These are phyloP conservation scores for Macrotrachela quadricornifera DNA, from an alignment of 1,140 invertebrate species.

Conservation along the genomic window DNA sequence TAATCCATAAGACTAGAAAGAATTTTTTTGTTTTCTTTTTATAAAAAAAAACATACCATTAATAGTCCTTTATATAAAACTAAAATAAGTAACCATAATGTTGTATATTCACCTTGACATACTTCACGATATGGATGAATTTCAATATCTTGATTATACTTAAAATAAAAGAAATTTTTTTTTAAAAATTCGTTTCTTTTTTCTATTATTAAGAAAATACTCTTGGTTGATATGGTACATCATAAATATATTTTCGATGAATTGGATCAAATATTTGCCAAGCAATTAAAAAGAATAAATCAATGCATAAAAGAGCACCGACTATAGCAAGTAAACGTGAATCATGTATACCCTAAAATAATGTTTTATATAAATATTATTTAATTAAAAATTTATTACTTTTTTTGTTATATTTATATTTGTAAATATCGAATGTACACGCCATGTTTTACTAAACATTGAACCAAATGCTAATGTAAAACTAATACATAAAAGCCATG, in stretches of 20 bases:
- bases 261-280: conserved; percentile 95
- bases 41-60: conserved; percentile 44
- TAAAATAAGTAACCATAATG: conserved; percentile 65
- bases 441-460: conserved; percentile 98
- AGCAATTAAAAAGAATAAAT: conserved; percentile 77
- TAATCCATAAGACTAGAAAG: conserved; percentile 71
- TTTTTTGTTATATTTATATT: conserved; percentile 85
- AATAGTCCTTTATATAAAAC: conserved; percentile 91
- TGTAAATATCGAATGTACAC: conserved; percentile 90
- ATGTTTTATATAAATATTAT: conserved; percentile 29
- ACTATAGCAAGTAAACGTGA: conserved; percentile 92
- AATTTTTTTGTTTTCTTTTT: not conserved
- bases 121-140: too few species aligned
- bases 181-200: too few species aligned
- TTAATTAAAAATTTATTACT: conserved; percentile 20
- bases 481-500: conserved; percentile 90
- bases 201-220: too few species aligned
- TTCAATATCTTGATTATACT: too few species aligned
- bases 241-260: conserved; percentile 41
- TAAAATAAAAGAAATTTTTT: too few species aligned
- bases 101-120: conserved; percentile 70
- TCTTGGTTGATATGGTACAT: too few species aligned
- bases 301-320: conserved; percentile 63
- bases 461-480: conserved; percentile 94
- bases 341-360: conserved; percentile 69